Evolutionary conservation across 2,113 vertebrate species (phyloP), one percentile per base, ranked within the genome.

Genomic region (Gymnorhina tibicen): DNA sequence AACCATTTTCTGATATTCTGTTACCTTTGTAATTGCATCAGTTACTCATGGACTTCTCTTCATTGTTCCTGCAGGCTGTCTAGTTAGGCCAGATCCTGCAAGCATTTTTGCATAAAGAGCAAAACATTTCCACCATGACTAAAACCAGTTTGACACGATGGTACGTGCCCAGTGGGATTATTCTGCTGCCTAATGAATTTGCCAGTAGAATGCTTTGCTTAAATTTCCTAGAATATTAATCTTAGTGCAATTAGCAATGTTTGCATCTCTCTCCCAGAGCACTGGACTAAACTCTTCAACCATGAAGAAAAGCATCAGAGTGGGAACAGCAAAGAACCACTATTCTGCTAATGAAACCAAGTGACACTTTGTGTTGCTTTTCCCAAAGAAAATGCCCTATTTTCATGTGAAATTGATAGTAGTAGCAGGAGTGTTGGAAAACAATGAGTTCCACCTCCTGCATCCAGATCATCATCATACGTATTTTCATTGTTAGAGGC

Each of bases 181-280:
- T 74, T 91, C 26, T 92, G 28, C 72, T 68, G 46, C 69, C 87
- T 91, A 70, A 67, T 86, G 62, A 93, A 67, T 96, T 95, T 95
- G 52, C 60, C 53, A 80, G 39, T 5, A 2, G 18, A 89, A 18
- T 62, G 41, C 44, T 95, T 84, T 87, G 24, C 39, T 93, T 72
- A 72, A 69, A 80, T 94, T 96, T 91, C 80, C 58, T 88, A 67
- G 83, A 78, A 85, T 93, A 93, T 91, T 90, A 92, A 86, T 95
- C 75, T 79, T 84, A 88, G 15, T 62, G 33, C 80, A 92, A 55
- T 94, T 97, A 97, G n/a, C 46, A 85, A 33, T 60, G 75, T 60
- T 92, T 93, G 19, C 28, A 16, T 91, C 70, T 91, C 28, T 85
- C 44, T 92, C 37, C 49, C 19, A 44, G 67, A 93, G 58, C 44